Percentiles rank a stretch among this genome's conserved stretches.
Evolutionary conservation across 92 coral and sea anemone genomes (phyloP).

Genomic region (Phenganax stokvisi): DNA sequence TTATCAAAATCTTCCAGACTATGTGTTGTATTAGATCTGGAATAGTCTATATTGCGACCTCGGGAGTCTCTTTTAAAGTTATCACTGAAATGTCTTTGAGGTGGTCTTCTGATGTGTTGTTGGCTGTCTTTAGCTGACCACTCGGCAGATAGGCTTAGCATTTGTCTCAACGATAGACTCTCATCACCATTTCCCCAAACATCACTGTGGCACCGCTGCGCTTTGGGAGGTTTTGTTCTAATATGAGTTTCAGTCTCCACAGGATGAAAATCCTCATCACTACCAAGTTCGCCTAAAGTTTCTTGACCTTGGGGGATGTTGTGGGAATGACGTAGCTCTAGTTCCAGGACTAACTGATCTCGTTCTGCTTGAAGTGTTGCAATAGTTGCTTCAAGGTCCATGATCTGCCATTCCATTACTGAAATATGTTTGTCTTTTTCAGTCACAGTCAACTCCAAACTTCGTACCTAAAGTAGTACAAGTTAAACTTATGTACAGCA

Average conservation of each 20-base stretch:
- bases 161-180: constrained; percentile 22
- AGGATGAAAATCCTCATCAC: constrained; percentile 39
- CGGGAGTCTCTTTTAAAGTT: constrained; percentile 68
- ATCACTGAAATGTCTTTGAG: constrained; percentile 85
- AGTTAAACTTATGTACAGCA: background rate
- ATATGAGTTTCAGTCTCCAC: background rate
- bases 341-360: constrained; percentile 76
- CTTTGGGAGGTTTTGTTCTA: background rate
- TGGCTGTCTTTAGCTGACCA: constrained; percentile 32
- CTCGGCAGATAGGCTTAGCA: constrained; percentile 30
- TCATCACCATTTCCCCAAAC: constrained; percentile 8
- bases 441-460: constrained; percentile 56
- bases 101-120: constrained; percentile 55
- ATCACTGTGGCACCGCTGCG: constrained; percentile 9
- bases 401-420: constrained; percentile 87
- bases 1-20: constrained; percentile 77
- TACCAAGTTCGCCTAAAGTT: constrained; percentile 57
- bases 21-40: constrained; percentile 44
- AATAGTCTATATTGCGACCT: constrained; percentile 42
- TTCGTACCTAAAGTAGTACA: constrained; percentile 53
- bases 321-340: constrained; percentile 59
- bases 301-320: constrained; percentile 66
- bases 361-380: constrained; percentile 83
- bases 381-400: constrained; percentile 83
- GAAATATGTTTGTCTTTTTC: constrained; percentile 89